phyloP scores from a whole-genome alignment of 2,888 invertebrate species.

The Tortrix viridana region DNA sequence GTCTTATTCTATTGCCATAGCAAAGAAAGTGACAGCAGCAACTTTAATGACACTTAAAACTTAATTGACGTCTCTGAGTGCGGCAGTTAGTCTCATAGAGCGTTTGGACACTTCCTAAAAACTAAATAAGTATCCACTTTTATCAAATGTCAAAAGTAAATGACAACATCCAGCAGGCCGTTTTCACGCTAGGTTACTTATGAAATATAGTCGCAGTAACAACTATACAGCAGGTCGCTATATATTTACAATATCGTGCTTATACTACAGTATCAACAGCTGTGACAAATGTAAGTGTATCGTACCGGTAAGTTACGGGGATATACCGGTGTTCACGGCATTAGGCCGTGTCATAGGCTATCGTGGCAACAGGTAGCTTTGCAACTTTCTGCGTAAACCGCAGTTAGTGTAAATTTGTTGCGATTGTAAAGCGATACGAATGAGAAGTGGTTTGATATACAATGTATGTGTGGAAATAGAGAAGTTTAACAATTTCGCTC shows the following conservation, averaged over 20 bases:
- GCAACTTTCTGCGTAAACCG: slow-evolving; percentile 20
- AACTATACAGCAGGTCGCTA: slow-evolving; percentile 12
- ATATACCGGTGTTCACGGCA: slow-evolving; percentile 28
- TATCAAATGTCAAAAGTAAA: slow-evolving; percentile 16
- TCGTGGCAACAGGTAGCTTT: slow-evolving; percentile 36
- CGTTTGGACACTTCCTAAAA: slow-evolving; percentile 1
- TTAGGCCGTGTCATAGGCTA: slow-evolving; percentile 40
- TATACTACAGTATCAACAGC: slow-evolving; percentile 10
- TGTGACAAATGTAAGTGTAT: slow-evolving; percentile 30
- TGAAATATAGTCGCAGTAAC: slow-evolving; percentile 15
- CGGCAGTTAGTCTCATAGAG: too few relatives aligned
- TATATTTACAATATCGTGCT: slow-evolving; percentile 16
- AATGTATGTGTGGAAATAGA: neutral
- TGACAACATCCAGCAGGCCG: slow-evolving; percentile 18
- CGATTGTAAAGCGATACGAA: slow-evolving; percentile 7
- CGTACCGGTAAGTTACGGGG: slow-evolving; percentile 21
- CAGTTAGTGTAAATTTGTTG: slow-evolving; percentile 23
- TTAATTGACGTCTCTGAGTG: too few relatives aligned
- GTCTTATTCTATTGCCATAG: too few relatives aligned
- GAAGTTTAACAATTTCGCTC: neutral
- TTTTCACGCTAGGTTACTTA: slow-evolving; percentile 21
- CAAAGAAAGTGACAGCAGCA: too few relatives aligned
- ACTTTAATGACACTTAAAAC: too few relatives aligned
- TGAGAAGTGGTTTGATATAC: neutral
- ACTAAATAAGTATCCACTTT: slow-evolving; percentile 1